phyloP scores from a whole-genome alignment of 2,888 invertebrate genomes.

The Caenorhabditis afra region DNA sequence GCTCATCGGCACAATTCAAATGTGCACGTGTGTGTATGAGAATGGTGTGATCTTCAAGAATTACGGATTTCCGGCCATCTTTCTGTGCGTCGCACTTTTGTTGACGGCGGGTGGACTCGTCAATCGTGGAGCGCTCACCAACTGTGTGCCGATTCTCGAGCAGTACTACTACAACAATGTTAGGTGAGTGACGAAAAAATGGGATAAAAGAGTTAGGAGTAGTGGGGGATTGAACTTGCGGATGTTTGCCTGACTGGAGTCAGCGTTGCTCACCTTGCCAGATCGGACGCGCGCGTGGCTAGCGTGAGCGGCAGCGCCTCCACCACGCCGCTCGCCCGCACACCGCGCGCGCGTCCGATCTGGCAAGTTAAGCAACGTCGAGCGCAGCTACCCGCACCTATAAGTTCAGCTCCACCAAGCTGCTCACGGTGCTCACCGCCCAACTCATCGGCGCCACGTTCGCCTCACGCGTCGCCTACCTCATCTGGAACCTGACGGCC shows the following conservation, averaged over 20 bases:
- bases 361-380: too few species aligned
- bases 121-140: slow-evolving; percentile 75
- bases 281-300: too few species aligned
- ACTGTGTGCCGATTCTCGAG: slow-evolving; percentile 73
- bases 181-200: slow-evolving; percentile 42
- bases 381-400: too few species aligned
- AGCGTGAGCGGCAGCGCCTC: too few species aligned
- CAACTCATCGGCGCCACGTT: slow-evolving; percentile 73
- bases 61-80: slow-evolving; percentile 75
- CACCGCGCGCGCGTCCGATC: background rate
- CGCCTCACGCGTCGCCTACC: slow-evolving; percentile 72
- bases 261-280: too few species aligned
- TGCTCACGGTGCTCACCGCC: slow-evolving; percentile 68
- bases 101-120: slow-evolving; percentile 65
- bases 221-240: too few species aligned
- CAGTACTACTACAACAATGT: slow-evolving; percentile 57
- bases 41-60: slow-evolving; percentile 77
- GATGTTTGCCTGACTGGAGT: too few species aligned
- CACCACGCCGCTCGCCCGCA: too few species aligned
- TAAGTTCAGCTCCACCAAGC: slow-evolving; percentile 63
- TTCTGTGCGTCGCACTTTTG: slow-evolving; percentile 70
- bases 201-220: background rate
- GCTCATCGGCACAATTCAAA: slow-evolving; percentile 73
- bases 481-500: slow-evolving; percentile 75
- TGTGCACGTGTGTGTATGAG: slow-evolving; percentile 80